These are phyloP conservation scores for Prietella phreatophila DNA, from an alignment of 2,113 vertebrate genomes.

Conservation along the genomic window DNA sequence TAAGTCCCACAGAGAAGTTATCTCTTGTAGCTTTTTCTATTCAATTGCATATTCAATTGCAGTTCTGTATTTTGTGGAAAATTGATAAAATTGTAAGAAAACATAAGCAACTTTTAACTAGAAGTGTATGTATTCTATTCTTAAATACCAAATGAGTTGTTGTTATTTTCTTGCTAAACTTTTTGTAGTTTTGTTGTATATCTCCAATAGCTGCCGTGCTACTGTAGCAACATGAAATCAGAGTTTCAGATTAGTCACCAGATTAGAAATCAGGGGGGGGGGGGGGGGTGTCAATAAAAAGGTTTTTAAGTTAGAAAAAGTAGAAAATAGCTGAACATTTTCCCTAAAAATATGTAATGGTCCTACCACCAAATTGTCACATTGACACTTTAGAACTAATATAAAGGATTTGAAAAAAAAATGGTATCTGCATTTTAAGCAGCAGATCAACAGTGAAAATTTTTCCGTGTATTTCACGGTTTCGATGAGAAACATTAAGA, in stretches of 20 bases:
- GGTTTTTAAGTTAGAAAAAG: no score
- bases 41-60: not conserved
- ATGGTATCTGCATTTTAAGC: not conserved
- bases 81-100: not conserved
- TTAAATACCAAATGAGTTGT: not conserved
- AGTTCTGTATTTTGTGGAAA: not conserved
- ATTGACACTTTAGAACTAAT: not conserved
- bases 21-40: not conserved
- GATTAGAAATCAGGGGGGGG: no score
- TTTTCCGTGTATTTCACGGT: not conserved
- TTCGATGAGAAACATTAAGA: not conserved
- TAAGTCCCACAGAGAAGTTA: not conserved
- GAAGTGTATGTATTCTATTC: not conserved
- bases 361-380: not conserved
- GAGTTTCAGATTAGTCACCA: no score
- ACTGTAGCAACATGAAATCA: not conserved
- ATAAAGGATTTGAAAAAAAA: not conserved
- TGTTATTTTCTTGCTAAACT: not conserved
- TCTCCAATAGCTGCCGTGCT: not conserved
- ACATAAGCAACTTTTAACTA: not conserved
- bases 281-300: no score
- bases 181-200: not conserved
- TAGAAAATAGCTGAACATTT: not conserved
- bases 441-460: no score
- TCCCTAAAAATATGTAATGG: not conserved